These are phyloP conservation scores for Lampris megalopsis DNA, from an alignment of 2,113 vertebrate genomes.

Conservation along the genomic window DNA sequence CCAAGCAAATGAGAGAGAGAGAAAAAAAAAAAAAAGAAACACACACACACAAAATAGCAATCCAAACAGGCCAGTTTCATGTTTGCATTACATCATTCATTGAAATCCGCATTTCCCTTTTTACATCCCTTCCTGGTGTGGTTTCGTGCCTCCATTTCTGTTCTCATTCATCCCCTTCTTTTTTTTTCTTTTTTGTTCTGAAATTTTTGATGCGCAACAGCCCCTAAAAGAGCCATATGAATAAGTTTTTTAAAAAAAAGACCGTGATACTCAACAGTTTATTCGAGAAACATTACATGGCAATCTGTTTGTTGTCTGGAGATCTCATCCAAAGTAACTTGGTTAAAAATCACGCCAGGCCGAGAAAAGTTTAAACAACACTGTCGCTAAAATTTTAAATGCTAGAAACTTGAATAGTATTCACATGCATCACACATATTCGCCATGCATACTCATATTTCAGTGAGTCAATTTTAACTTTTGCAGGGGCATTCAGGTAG, in stretches of 20 bases:
- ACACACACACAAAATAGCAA: constrained; percentile 4
- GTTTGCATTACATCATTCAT: background rate
- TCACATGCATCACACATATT: no score
- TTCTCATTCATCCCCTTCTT: background rate
- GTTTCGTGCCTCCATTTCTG: background rate
- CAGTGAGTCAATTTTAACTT: no score
- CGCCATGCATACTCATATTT: no score
- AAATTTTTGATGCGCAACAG: background rate
- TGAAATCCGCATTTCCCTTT: background rate
- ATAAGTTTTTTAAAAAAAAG: no score
- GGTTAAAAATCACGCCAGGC: background rate
- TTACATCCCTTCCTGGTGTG: background rate
- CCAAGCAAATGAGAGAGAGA: background rate
- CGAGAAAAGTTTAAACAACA: no score
- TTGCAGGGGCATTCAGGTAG: no score
- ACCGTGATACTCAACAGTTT: background rate
- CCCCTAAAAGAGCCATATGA: no score
- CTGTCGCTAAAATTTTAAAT: no score
- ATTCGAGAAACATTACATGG: constrained; percentile 1
- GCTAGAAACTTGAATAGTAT: no score
- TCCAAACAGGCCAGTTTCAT: background rate
- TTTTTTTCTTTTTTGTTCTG: background rate
- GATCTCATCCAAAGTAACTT: background rate
- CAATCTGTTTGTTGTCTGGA: background rate
- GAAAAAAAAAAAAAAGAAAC: background rate